phyloP scores from a whole-genome alignment of 1,140 invertebrate species.

The Patella vulgata region DNA sequence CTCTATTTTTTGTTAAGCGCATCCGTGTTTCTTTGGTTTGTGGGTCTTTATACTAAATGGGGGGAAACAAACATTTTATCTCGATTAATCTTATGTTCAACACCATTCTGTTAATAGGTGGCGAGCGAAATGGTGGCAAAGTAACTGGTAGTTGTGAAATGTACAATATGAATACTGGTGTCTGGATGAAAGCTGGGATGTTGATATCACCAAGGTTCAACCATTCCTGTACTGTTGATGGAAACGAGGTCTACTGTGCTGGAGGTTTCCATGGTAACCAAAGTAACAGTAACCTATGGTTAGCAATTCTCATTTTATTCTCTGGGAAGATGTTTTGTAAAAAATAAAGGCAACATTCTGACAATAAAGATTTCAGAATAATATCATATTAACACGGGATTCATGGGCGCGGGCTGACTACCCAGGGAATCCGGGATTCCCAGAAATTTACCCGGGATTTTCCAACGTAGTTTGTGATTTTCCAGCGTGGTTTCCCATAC shows the following conservation, averaged over 20 bases:
- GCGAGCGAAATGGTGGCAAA: constrained; percentile 38
- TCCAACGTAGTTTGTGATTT: too few relatives aligned
- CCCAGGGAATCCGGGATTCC: too few relatives aligned
- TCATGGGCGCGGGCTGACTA: too few relatives aligned
- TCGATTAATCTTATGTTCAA: neutral
- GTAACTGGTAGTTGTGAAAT: constrained; percentile 39
- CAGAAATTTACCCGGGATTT: too few relatives aligned
- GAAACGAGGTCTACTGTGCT: constrained; percentile 40
- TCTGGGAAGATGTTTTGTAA: too few relatives aligned
- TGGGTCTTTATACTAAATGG: neutral
- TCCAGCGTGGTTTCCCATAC: too few relatives aligned
- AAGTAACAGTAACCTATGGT: constrained; percentile 49
- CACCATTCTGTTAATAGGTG: constrained; percentile 27
- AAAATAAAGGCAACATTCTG: too few relatives aligned
- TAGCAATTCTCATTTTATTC: too few relatives aligned
- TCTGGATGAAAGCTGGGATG: constrained; percentile 36
- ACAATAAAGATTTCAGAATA: too few relatives aligned
- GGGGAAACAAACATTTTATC: neutral
- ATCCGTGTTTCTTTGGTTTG: neutral
- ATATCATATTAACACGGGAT: too few relatives aligned
- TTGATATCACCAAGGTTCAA: constrained; percentile 37
- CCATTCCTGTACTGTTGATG: constrained; percentile 22
- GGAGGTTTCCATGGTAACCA: constrained; percentile 41
- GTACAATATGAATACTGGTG: constrained; percentile 35
- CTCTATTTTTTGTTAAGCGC: too few relatives aligned